Evolutionary conservation across 2,113 vertebrate species (phyloP), one percentile per base, ranked within the genome.

Genomic region (Tragulus kanchil): DNA sequence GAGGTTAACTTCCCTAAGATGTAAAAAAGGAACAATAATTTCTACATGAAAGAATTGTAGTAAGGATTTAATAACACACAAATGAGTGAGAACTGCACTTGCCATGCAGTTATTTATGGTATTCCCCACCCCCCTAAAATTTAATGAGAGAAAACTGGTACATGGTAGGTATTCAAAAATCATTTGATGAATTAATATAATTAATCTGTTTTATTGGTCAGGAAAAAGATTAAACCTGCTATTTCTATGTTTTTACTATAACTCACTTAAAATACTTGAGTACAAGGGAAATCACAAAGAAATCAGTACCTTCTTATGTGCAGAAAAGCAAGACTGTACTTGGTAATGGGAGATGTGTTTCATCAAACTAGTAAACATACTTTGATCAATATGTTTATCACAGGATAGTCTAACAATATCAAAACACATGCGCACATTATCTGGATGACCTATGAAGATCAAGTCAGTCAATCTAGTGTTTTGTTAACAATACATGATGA

Each of bases 161-260:
- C 9, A 7, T 1, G 54, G 26, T 42, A 56, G 48, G 42, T 94
- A 3, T 13, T 95, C 23, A 90, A 84, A 92, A 96, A 48, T 26
- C 8, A 61, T 78, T n/a, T 42, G n/a, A 45, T 89, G 13, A 85
- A 67, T 56, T 75, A 90, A 58, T 75, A 65, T 77, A 62, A n/a
- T 14, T 59, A 86, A 52, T 6, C 14, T 90, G 1, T n/a, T 88
- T 97, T 94, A 65, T 42, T 81, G 23, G 59, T 36, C 81, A 78
- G 19, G 56, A 67, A 91, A 84, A 81, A 81, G 42, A 78, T 54
- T 82, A 62, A 93, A 50, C n/a, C 2, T 91, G 9, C 31, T 75
- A 83, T 87, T 96, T 75, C 17, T 85, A 64, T 50, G 77, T 93
- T 93, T 93, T 96, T 89, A 93, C 79, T 48, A 4, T 85, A 89